These are phyloP conservation scores for Pavo muticus DNA, from an alignment of 2,113 vertebrate species.

Conservation along the genomic window DNA sequence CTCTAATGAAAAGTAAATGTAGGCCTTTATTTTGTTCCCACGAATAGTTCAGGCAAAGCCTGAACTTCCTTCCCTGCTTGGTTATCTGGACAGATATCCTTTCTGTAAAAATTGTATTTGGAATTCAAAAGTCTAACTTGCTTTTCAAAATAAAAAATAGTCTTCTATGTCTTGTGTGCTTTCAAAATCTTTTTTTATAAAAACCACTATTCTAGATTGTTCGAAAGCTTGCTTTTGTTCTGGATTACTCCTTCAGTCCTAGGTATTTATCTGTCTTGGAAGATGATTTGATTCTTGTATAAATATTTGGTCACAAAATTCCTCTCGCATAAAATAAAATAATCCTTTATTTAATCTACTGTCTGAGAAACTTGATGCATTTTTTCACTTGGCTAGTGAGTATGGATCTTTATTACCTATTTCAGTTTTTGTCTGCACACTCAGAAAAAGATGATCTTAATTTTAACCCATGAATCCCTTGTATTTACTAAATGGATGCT, in stretches of 20 bases:
- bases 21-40: too few species aligned
- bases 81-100: not conserved
- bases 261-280: not conserved
- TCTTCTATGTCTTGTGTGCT: not conserved
- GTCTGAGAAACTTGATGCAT: not conserved
- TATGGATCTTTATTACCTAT: not conserved
- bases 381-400: not conserved
- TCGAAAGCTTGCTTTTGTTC: not conserved
- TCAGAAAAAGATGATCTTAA: not conserved
- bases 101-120: not conserved
- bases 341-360: not conserved
- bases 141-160: not conserved
- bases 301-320: not conserved
- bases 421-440: not conserved
- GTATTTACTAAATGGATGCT: not conserved
- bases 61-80: not conserved
- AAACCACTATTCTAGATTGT: not conserved
- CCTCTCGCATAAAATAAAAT: not conserved
- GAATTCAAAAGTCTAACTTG: not conserved
- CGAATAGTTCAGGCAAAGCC: not conserved
- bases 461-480: not conserved
- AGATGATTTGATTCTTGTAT: not conserved
- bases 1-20: not conserved
- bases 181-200: not conserved
- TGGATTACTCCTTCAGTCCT: not conserved